Base-by-base conservation (phyloP, 2,888 invertebrate species). In the Andrena haemorrhoa region DNA sequence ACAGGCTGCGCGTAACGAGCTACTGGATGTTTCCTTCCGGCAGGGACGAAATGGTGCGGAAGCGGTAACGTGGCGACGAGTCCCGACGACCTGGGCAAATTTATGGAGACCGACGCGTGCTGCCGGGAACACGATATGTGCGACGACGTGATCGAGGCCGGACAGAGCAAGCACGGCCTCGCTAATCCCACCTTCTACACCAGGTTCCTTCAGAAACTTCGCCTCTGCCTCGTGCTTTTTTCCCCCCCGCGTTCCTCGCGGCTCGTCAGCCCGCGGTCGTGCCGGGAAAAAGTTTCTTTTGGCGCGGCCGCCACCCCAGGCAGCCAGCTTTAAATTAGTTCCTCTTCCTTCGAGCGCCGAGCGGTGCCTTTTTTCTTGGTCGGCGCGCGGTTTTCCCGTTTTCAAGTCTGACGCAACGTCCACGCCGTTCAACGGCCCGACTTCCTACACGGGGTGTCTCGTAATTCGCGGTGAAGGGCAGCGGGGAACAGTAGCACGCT, bases 31-130 rank as follows among this genome's bases (percentile, higher is more conserved):
- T 68, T 63, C 53, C 47, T 76, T 82, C 23, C 56, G 35, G 41
- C 80, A 93, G 92, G 90, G 56, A 92, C 93, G 49, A 92, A 92
- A 81, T 93, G 93, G 93, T 92, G 93, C 83, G 93, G 93, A 84
- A 90, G 87, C 74, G 93, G 93, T 75, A 92, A 89, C 83, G 81
- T 90, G 33, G 89, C 93, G 20, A 73, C 83, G 79, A 84, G 88
- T 84, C 88, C 90, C 66, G 78, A 92, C 61, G 90, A 93, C 69
- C 89, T 92, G 20, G 92, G 92, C 23, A 26, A 71, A 63, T 91
- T 86, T 53, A 88, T 88, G 41, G 89, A 89, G 72, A 92, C 92
- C 16, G 93, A 93, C 79, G 88, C 89, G 12, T 93, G 93, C 86
- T 93, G 93, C 85, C 90, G 93, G n/a, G 87, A 89, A 8, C 93